A percentile compares a stretch with the other conserved stretches of the same genome.
Conservation (phyloP, 2,888 invertebrate genomes). For the Hyles lineata region DNA sequence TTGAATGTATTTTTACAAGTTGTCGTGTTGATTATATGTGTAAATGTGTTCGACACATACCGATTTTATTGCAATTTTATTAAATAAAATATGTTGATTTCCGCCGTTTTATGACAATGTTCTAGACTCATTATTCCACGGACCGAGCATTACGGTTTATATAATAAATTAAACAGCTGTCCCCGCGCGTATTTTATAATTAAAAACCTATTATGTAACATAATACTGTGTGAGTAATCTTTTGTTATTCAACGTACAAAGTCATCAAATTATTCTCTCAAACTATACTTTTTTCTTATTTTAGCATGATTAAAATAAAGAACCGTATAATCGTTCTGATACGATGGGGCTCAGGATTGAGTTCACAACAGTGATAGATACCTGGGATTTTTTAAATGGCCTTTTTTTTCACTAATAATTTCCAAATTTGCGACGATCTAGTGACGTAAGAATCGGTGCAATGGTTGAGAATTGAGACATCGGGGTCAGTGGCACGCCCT, state of each 20-base stretch:
- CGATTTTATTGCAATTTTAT: too few species aligned
- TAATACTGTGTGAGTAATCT: slow-evolving; percentile 4
- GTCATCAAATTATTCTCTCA: background rate
- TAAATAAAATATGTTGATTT: too few species aligned
- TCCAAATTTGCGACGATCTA: background rate
- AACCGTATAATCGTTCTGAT: too few species aligned
- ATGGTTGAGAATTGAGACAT: background rate
- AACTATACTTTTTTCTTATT: too few species aligned
- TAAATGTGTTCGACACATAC: too few species aligned
- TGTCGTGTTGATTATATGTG: too few species aligned
- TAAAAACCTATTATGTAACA: slow-evolving; percentile 37
- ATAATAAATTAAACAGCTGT: slow-evolving; percentile 29
- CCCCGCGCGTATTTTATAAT: slow-evolving; percentile 36
- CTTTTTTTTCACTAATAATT: too few species aligned
- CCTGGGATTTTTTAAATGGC: too few species aligned
- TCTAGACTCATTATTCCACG: background rate
- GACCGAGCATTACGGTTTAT: slow-evolving; percentile 6
- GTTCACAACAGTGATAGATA: too few species aligned
- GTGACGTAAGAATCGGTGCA: slow-evolving; percentile 10
- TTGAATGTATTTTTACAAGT: too few species aligned
- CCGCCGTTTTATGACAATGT: background rate
- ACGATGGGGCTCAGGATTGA: too few species aligned
- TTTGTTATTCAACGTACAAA: background rate
- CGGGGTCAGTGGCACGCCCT: slow-evolving; percentile 24
- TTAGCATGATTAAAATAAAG: too few species aligned